Evolutionary conservation across 2,888 invertebrate genomes (phyloP).

Genomic region (Parnassius smintheus): DNA sequence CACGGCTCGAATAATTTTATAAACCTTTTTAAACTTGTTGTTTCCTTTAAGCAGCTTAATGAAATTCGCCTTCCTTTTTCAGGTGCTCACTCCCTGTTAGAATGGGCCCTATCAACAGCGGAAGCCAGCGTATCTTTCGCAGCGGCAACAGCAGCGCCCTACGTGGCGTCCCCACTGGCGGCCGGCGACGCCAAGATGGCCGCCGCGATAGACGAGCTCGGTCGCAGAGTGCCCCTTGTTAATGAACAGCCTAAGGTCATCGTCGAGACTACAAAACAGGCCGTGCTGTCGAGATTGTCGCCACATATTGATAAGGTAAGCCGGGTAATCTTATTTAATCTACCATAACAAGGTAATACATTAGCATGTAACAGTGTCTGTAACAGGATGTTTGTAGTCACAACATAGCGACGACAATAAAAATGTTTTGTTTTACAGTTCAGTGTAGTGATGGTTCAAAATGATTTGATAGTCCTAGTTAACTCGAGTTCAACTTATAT

Average conservation of each 20-base stretch:
- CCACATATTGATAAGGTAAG: conserved; percentile 78
- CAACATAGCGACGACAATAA: too few species aligned
- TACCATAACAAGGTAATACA: too few species aligned
- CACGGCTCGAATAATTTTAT: too few species aligned
- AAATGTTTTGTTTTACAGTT: too few species aligned
- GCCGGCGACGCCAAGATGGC: conserved; percentile 85
- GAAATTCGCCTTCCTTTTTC: background rate
- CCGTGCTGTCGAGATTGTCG: conserved; percentile 79
- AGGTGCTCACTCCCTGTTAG: conserved; percentile 84
- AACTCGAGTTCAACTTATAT: too few species aligned
- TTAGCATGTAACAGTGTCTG: too few species aligned
- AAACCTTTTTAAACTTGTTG: too few species aligned
- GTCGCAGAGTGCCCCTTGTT: conserved; percentile 84
- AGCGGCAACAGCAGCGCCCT: conserved; percentile 83
- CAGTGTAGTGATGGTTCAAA: too few species aligned
- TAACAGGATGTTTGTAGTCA: too few species aligned
- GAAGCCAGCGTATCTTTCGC: conserved; percentile 84
- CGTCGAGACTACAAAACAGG: conserved; percentile 79
- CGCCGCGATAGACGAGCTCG: conserved; percentile 83
- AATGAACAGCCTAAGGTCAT: conserved; percentile 83
- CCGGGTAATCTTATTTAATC: too few species aligned
- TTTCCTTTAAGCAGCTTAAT: too few species aligned
- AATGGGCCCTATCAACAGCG: conserved; percentile 85
- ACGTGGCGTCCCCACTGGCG: conserved; percentile 71
- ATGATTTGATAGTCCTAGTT: too few species aligned